Evolutionary conservation across 1,140 invertebrate genomes (phyloP), one percentile per base, ranked within the genome.

Genomic region (Lutraria rhynchaena): DNA sequence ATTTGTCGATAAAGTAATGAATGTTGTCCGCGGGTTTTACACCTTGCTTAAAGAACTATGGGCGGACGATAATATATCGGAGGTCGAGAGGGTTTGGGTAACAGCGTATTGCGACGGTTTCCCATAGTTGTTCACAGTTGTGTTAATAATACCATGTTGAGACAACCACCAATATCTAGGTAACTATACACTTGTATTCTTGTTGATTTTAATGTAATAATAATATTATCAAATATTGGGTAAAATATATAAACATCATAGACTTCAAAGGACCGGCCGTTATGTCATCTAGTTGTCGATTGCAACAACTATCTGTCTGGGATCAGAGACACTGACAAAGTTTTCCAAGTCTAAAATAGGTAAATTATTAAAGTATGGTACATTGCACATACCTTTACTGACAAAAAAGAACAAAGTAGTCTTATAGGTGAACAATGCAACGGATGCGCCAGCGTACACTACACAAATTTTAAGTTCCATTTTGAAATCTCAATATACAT

Each of bases 171-270:
- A 67, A 58, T 51, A 70, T 33, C 51, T 35, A 78, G 27, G 55
- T 37, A 53, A 31, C 27, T 46, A 61, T 67, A 80, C 41, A 71
- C 70, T 37, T 44, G 67, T 58, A 33, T 46, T 70, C 7, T 53
- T 3, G 27, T 69, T 63, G 15, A 53, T 53, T 49, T 51, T 46
- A 55, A 69, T 31, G 22, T 29, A 57, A 22, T 46, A 57, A 41
- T 46, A 82, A 75, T 3, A 69, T 70, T 75, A 57, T 69, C 27
- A 75, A 44, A 57, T 60, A 67, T 61, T 46, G 13, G 46, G 17
- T 46, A 22, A 57, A 55, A 74, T 51, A 41, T 55, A 75, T 3
- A 67, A 44, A 73, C 51, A 65, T 81, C 55, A 41, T 46, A n/a
- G 58, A 73, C 69, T 63, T 73, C 57, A 61, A 81, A 73, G 58